Evolutionary conservation across 2,797 vertebrate species (phyloP).

Genomic region (Muscicapa striata): DNA sequence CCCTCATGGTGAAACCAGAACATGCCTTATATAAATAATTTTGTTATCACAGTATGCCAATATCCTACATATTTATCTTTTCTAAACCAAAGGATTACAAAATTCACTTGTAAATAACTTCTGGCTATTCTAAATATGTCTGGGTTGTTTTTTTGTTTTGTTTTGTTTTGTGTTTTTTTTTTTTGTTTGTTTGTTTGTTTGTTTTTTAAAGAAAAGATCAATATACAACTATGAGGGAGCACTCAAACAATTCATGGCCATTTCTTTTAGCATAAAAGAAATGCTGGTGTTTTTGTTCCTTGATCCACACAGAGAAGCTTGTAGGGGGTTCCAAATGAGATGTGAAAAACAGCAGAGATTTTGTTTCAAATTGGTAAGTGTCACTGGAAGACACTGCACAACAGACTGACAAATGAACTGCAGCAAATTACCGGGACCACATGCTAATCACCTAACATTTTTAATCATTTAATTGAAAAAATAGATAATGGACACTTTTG

Average conservation of each 20-base stretch:
- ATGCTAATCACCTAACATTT: background rate
- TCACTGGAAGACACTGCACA: background rate
- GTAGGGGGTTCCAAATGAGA: background rate
- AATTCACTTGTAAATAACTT: background rate
- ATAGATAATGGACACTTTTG: background rate
- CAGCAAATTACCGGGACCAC: background rate
- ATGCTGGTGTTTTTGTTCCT: background rate
- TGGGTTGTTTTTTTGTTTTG: background rate
- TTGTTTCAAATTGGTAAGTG: background rate
- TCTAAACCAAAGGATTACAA: background rate
- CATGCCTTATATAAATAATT: background rate
- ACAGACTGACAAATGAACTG: background rate
- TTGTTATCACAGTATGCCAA: background rate
- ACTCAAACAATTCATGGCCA: background rate
- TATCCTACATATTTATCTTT: background rate
- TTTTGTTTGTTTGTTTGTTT: background rate
- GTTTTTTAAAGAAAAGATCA: background rate
- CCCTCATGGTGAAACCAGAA: background rate
- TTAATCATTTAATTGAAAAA: background rate
- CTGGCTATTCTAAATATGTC: background rate
- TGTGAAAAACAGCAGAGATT: background rate
- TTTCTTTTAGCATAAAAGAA: background rate
- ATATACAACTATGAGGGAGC: background rate
- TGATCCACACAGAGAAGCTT: background rate
- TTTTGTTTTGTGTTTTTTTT: too few species aligned